A percentile compares a stretch with the other conserved stretches of the same genome.
Conservation (phyloP, 1,140 invertebrate species). For the Diachasma alloeum region DNA sequence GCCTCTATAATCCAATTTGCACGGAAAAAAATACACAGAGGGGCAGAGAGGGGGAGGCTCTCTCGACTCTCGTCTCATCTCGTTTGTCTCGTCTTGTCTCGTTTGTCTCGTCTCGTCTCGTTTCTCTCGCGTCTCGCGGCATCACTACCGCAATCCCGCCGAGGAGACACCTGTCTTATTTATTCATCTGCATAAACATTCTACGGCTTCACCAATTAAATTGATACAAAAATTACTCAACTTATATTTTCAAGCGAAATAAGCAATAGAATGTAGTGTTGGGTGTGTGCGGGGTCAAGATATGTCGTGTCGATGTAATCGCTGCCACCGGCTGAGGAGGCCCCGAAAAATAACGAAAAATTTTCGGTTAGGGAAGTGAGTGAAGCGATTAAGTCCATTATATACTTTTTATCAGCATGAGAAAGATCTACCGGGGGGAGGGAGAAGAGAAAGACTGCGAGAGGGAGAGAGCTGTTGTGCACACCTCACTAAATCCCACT, state of each 20-base stretch:
- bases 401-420: conserved; percentile 64
- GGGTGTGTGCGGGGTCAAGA: conserved; percentile 25
- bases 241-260: not conserved
- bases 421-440: conserved; percentile 61
- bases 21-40: too few relatives aligned
- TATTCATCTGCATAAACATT: not conserved
- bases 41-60: too few relatives aligned
- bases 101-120: too few relatives aligned
- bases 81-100: too few relatives aligned
- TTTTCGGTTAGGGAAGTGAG: conserved; percentile 49
- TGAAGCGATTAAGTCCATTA: conserved; percentile 64
- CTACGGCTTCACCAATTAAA: not conserved
- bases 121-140: too few relatives aligned
- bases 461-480: not conserved
- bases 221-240: not conserved
- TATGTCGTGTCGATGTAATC: conserved; percentile 43
- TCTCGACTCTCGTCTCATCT: too few relatives aligned
- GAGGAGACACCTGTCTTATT: not conserved
- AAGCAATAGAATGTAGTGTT: not conserved
- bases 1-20: too few relatives aligned
- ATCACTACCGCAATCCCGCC: too few relatives aligned
- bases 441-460: too few relatives aligned
- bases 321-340: conserved; percentile 40
- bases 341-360: conserved; percentile 66
- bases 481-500: conserved; percentile 17